These are phyloP conservation scores for Amphimedon queenslandica DNA, from an alignment of 37 sponge, comb jelly and placozoan species.

Conservation along the genomic window DNA sequence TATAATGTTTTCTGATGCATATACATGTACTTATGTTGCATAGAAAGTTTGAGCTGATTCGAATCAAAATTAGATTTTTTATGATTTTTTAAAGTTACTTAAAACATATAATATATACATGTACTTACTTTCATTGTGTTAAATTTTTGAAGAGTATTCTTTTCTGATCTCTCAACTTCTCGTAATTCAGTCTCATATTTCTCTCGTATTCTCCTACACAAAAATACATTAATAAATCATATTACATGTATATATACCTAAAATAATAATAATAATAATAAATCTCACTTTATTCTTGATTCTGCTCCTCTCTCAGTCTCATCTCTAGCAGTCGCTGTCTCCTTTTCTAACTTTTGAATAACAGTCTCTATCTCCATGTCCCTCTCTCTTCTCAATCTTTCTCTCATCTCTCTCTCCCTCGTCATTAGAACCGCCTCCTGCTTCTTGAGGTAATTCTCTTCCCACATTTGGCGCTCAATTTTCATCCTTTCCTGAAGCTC, in stretches of 20 bases:
- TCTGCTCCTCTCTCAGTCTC: conserved; percentile 75
- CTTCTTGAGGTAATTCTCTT: conserved; percentile 76
- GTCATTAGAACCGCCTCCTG: conserved; percentile 56
- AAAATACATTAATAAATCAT: too few species aligned
- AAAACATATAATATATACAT: conserved; percentile 2
- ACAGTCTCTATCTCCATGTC: conserved; percentile 95
- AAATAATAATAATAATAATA: too few species aligned
- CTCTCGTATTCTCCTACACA: conserved; percentile 60
- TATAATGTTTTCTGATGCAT: too few species aligned
- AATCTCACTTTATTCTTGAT: conserved; percentile 50
- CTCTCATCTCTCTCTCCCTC: conserved; percentile 77
- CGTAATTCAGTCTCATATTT: conserved; percentile 79
- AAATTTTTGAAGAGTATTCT: conserved; percentile 57
- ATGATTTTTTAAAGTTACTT: too few species aligned
- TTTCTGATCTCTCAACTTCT: conserved; percentile 81
- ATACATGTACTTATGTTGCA: too few species aligned
- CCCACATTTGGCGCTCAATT: conserved; percentile 85
- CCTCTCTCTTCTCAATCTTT: conserved; percentile 61
- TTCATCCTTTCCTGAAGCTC: conserved; percentile 55
- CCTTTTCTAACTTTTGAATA: conserved; percentile 74
- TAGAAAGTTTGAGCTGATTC: too few species aligned
- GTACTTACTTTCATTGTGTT: conserved; percentile 54
- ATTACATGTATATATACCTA: too few species aligned
- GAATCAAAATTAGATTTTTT: too few species aligned
- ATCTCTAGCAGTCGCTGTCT: conserved; percentile 43